Base-by-base conservation (phyloP, 2,888 invertebrate species). In the Argyresthia goedartella region DNA sequence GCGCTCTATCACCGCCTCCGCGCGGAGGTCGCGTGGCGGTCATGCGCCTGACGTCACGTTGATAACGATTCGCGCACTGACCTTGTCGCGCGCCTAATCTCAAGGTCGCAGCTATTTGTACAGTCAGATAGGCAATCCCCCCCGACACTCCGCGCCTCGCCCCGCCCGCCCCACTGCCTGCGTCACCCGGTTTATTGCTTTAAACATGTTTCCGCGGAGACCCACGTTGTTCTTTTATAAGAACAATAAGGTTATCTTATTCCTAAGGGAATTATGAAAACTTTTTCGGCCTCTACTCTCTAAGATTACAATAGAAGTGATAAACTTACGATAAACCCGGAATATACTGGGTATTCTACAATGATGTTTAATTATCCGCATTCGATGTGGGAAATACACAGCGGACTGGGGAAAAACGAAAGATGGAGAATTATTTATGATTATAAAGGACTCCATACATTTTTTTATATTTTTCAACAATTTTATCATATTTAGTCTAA, bases 31-130 rank as follows among this genome's bases (percentile, higher is more conserved):
- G 58, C 62, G 56, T 65, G 81, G 80, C 85, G 85, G 85, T 86
- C 81, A 75, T 68, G 63, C 68, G 73, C 72, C 45, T 81, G 78
- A 85, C 86, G 85, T 84, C 82, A 84, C 75, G 64, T 71, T 85
- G 86, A 86, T 86, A 86, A 86, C 82, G 78, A 84, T 85, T 84
- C 77, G 85, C 84, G 80, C 78, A 76, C 69, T 84, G 85, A 84
- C 85, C 85, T 85, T 86, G 85, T 74, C 81, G 76, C 76, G 77
- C 80, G 81, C 82, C 81, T 76, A 86, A 86, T 77, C 71, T 74
- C 85, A 85, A 86, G 85, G 85, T 81, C 72, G 74, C 74, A 69
- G 76, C 80, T 82, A 84, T 86, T 85, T 84, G 85, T 77, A 84
- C 76, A 77, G 77, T 72, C 76, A 76, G 76, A 81, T 79, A 80